A percentile compares a stretch with the other conserved stretches of the same genome.
phyloP scores from a whole-genome alignment of 1,140 invertebrate genomes.

The Lasioglossum baleicum region DNA sequence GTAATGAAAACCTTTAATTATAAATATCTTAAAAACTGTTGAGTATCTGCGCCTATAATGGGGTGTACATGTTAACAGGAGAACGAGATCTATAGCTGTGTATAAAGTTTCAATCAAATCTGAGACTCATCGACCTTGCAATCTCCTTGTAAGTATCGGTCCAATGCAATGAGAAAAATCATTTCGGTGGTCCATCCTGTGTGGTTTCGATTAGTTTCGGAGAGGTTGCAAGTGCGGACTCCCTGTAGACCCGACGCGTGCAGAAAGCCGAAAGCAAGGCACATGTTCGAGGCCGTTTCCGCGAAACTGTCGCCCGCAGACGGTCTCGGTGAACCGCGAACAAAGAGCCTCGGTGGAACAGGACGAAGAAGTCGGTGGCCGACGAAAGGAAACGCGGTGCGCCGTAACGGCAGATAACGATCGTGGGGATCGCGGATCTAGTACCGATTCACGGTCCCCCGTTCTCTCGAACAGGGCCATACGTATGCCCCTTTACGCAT shows the following conservation, averaged over 20 bases:
- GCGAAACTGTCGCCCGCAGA: constrained; percentile 52
- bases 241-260: background rate
- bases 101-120: no score
- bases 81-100: no score
- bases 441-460: constrained; percentile 39
- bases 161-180: no score
- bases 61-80: no score
- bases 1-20: no score
- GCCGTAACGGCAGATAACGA: constrained; percentile 50
- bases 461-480: constrained; percentile 41
- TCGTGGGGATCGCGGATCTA: constrained; percentile 51
- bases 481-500: constrained; percentile 47
- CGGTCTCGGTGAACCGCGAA: constrained; percentile 27
- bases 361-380: constrained; percentile 24
- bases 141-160: no score
- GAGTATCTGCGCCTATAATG: no score
- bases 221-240: no score
- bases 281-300: constrained; percentile 43
- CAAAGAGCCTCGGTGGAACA: constrained; percentile 37
- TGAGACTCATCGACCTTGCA: no score
- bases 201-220: background rate
- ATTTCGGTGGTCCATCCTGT: no score
- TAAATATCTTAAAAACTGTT: no score
- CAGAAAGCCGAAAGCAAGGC: constrained; percentile 7
- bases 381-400: constrained; percentile 57